These are phyloP conservation scores for Agapetus fuscipes DNA, from an alignment of 2,888 invertebrate species.

Conservation along the genomic window DNA sequence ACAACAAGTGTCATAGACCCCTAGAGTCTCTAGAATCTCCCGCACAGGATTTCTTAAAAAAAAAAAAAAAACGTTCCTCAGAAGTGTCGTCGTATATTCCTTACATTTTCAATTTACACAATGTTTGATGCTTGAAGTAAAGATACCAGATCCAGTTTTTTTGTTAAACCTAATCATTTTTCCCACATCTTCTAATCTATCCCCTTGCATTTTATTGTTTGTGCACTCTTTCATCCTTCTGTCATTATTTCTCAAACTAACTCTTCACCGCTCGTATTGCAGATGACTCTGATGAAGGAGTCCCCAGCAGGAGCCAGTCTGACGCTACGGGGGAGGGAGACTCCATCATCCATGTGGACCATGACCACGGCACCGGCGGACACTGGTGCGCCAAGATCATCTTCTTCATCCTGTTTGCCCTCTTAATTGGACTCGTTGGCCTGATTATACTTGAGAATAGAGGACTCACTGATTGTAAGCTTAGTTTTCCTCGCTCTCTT, in stretches of 20 bases:
- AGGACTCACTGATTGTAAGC: conserved; percentile 68
- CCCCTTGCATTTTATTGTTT: background rate
- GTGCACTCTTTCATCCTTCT: too few relatives aligned
- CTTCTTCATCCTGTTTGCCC: conserved; percentile 65
- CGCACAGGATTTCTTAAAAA: too few relatives aligned
- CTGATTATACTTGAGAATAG: conserved; percentile 72
- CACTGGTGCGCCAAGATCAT: conserved; percentile 78
- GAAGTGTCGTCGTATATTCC: too few relatives aligned
- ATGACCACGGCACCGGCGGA: conserved; percentile 68
- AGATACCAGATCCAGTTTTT: background rate
- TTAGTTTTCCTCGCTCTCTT: too few relatives aligned
- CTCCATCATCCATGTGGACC: conserved; percentile 66
- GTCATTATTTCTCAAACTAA: too few relatives aligned
- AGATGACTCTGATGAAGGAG: conserved; percentile 30
- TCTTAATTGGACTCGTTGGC: conserved; percentile 63
- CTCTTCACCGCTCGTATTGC: too few relatives aligned
- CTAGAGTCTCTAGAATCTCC: too few relatives aligned
- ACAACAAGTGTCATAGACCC: too few relatives aligned
- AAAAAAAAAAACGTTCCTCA: too few relatives aligned
- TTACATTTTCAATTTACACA: too few relatives aligned
- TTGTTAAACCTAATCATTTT: background rate
- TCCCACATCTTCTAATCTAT: background rate
- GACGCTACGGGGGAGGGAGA: conserved; percentile 46
- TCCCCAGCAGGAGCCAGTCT: conserved; percentile 24
- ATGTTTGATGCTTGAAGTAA: too few relatives aligned